Percentiles rank a stretch among this genome's conserved stretches.
Conservation (phyloP, 2,888 invertebrate genomes). For the Horisme vitalbata region DNA sequence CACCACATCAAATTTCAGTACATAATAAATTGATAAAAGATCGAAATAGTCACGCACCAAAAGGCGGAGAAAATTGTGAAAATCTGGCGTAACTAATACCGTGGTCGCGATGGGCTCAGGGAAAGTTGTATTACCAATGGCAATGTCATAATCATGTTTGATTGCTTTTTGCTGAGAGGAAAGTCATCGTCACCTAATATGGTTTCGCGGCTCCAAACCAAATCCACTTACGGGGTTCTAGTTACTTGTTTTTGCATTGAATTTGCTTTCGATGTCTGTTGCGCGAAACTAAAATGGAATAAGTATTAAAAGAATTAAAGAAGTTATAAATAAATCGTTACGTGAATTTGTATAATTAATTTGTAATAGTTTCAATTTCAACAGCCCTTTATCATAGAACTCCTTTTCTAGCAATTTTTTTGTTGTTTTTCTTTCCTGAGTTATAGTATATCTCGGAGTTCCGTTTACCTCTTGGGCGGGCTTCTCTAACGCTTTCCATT, state of each 20-base stretch:
- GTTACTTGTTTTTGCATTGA: conserved; percentile 1
- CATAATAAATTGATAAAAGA: conserved; percentile 42
- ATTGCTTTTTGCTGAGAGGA: conserved; percentile 39
- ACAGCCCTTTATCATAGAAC: no score
- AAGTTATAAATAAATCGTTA: no score
- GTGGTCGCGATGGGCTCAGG: conserved; percentile 44
- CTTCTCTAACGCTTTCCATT: no score
- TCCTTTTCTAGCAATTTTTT: no score
- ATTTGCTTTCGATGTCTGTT: not conserved
- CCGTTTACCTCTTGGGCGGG: no score
- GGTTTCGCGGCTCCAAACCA: no score
- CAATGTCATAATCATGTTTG: conserved; percentile 37
- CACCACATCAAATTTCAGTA: conserved; percentile 21
- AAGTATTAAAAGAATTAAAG: no score
- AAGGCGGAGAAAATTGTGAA: conserved; percentile 63
- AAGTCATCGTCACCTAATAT: conserved; percentile 41
- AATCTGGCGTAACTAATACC: conserved; percentile 65
- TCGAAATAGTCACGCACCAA: conserved; percentile 58
- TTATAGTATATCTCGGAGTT: no score
- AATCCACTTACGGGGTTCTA: conserved; percentile 10
- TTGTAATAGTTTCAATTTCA: no score
- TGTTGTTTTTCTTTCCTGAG: no score
- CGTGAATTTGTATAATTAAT: no score
- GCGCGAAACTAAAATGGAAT: no score
- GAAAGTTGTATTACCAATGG: conserved; percentile 48